phyloP scores from a whole-genome alignment of 2,797 vertebrate species.

The Bovichtus diacanthus region DNA sequence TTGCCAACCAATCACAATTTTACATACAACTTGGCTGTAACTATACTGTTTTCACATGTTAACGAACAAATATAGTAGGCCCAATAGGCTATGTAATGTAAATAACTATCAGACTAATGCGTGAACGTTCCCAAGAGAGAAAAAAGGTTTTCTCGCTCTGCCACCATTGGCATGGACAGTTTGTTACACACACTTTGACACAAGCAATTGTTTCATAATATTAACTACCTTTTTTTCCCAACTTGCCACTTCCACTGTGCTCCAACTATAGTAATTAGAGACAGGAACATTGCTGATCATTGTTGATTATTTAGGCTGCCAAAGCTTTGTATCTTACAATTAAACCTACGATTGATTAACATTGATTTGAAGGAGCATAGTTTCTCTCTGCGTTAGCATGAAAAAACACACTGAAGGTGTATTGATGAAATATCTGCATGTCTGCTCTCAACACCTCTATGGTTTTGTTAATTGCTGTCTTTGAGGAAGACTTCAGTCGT shows the following conservation, averaged over 20 bases:
- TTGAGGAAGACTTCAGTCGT: conserved; percentile 1
- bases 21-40: no score
- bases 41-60: no score
- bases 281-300: background rate
- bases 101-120: no score
- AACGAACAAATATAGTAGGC: no score
- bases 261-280: background rate
- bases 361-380: background rate
- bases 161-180: no score
- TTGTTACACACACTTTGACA: background rate
- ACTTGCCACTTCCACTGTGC: background rate
- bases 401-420: background rate
- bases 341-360: background rate
- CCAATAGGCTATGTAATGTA: no score
- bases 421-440: conserved; percentile 42
- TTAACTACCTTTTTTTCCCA: background rate
- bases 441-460: conserved; percentile 25
- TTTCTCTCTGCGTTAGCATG: conserved; percentile 9
- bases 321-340: background rate
- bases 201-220: background rate
- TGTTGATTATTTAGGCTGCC: background rate
- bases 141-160: no score
- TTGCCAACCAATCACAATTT: no score
- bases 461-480: conserved; percentile 40
- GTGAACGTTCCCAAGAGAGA: no score